Base-by-base conservation (phyloP, 1,140 invertebrate genomes). In the Neodiprion fabricii region DNA sequence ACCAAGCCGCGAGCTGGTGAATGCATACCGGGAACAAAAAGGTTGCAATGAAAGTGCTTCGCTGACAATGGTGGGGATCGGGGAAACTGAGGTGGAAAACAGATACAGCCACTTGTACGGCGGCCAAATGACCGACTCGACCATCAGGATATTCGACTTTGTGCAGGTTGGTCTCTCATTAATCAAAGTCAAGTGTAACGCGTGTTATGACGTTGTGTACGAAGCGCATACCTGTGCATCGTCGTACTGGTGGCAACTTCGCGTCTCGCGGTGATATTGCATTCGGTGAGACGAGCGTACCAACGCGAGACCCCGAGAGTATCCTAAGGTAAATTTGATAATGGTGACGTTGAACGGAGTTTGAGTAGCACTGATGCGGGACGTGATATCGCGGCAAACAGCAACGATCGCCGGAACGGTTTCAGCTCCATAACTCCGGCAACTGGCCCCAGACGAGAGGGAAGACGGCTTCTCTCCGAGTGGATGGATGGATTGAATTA, bases 61-160 rank as follows among this genome's bases (percentile, higher is more conserved):
- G 8, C 48, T 23, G n/a, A 48, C 70, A 69, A 69, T 69, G 40
- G 40, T 23, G 48, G 21, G 17, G 21, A 40, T 40, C 48, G 21
- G 70, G 48, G 48, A 40, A 47, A 50, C 28, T 17, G 48, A 71
- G 7, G 48, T 48, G 70, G 14, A 28, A 14, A 14, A 28, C 2
- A 12, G 28, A 70, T 12, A 28, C 68, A 12, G 28, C n/a, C 12
- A 40, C 28, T 40, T 48, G 23, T 17, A 9, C 4, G 11, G 47
- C 48, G 65, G 61, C 70, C 71, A 73, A 75, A 79, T 77, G 72
- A 81, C 77, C 77, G 77, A 80, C 70, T 74, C 77, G 69, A 77
- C 74, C 49, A 71, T 80, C 48, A 77, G 75, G 74, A 80, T 77
- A 76, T 81, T 79, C 76, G 78, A 76, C 74, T 67, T 74, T 61